phyloP scores from a whole-genome alignment of 2,113 vertebrate genomes.

The Channa argus region DNA sequence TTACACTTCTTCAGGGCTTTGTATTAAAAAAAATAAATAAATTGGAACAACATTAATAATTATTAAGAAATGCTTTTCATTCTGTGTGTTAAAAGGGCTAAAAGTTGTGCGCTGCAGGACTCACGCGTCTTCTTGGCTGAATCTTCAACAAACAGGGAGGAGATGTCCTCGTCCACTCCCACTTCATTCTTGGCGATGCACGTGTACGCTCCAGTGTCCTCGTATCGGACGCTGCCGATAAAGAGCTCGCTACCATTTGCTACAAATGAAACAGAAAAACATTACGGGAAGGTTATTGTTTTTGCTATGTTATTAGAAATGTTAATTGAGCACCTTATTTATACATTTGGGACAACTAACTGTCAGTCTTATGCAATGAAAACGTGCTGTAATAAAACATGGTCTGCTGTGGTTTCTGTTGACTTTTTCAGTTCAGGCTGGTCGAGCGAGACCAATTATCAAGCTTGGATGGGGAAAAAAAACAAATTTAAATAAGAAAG shows the following conservation, averaged over 20 bases:
- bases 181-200: slow-evolving; percentile 98
- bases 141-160: slow-evolving; percentile 96
- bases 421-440: not conserved
- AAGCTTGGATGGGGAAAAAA: too few species aligned
- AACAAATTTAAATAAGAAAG: too few species aligned
- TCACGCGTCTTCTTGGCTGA: slow-evolving; percentile 95
- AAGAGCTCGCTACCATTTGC: slow-evolving; percentile 94
- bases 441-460: too few species aligned
- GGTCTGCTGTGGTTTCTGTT: not conserved
- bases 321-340: not conserved
- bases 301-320: too few species aligned
- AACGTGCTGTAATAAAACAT: not conserved
- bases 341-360: not conserved
- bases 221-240: slow-evolving; percentile 92
- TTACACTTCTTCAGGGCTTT: too few species aligned
- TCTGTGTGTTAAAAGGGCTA: not conserved
- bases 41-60: too few species aligned
- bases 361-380: not conserved
- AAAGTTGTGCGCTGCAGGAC: slow-evolving; percentile 55
- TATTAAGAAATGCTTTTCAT: not conserved
- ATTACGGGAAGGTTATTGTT: not conserved
- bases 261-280: slow-evolving; percentile 54
- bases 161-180: slow-evolving; percentile 97
- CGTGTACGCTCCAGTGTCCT: slow-evolving; percentile 97
- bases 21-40: too few species aligned